Percentiles rank a stretch among this genome's conserved stretches.
Evolutionary conservation across 2,888 invertebrate genomes (phyloP).

Genomic region (Drosophila mimetica): DNA sequence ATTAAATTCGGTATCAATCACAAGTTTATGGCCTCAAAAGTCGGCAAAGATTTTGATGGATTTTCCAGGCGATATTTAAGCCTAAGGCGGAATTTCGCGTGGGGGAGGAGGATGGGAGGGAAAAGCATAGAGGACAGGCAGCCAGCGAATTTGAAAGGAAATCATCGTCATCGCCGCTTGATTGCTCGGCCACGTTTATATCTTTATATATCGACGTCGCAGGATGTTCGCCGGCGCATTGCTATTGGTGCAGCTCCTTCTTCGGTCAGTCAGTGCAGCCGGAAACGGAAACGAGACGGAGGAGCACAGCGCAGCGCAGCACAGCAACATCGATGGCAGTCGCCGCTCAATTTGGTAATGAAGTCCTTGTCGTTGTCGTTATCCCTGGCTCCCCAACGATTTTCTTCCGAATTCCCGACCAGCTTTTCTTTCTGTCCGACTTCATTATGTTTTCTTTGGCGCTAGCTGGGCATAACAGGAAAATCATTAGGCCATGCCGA

Average conservation of each 20-base stretch:
- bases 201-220: constrained; percentile 53
- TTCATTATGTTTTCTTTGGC: constrained; percentile 75
- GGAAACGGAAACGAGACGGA: constrained; percentile 71
- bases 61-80: constrained; percentile 61
- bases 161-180: constrained; percentile 66
- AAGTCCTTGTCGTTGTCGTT: constrained; percentile 63
- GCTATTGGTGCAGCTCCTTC: constrained; percentile 73
- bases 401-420: constrained; percentile 4
- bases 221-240: constrained; percentile 20
- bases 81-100: constrained; percentile 45
- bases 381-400: constrained; percentile 27
- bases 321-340: constrained; percentile 55
- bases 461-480: constrained; percentile 70
- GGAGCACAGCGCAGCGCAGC: constrained; percentile 36
- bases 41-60: constrained; percentile 72
- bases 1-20: constrained; percentile 80
- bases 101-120: background rate
- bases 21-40: constrained; percentile 81
- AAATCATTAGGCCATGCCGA: constrained; percentile 79
- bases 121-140: background rate
- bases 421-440: constrained; percentile 36
- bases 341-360: constrained; percentile 80
- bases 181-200: constrained; percentile 78
- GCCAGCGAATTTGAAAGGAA: constrained; percentile 59
- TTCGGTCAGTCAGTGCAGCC: constrained; percentile 65